phyloP scores from a whole-genome alignment of 2,113 vertebrate genomes.

The Podocnemis expansa region DNA sequence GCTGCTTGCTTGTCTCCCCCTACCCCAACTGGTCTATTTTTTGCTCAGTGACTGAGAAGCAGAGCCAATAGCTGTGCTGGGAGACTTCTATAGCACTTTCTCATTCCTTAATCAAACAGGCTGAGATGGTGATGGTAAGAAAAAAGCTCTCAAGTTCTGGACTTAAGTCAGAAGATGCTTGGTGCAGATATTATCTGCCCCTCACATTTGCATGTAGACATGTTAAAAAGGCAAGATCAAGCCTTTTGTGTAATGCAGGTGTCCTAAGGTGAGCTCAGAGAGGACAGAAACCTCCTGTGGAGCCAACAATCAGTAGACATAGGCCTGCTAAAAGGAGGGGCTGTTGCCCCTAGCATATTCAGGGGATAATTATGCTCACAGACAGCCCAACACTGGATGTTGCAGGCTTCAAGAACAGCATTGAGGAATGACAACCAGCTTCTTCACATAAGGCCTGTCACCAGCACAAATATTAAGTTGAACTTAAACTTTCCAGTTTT shows the following conservation, averaged over 20 bases:
- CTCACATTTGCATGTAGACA: not conserved
- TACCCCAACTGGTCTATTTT: not conserved
- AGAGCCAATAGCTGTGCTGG: not conserved
- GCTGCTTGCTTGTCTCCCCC: not conserved
- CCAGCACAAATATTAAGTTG: not conserved
- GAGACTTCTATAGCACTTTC: not conserved
- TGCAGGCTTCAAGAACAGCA: not conserved
- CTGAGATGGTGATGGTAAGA: not conserved
- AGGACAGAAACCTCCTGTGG: too few relatives aligned
- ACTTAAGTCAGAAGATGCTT: not conserved
- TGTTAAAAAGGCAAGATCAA: not conserved
- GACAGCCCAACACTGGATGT: not conserved
- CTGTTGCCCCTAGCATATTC: not conserved
- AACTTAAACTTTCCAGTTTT: not conserved
- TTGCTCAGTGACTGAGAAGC: not conserved
- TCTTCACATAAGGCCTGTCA: not conserved
- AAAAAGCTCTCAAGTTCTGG: too few relatives aligned
- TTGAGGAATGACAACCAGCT: not conserved
- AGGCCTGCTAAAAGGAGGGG: not conserved
- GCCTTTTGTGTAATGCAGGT: not conserved
- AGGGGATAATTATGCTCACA: not conserved
- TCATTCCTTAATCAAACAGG: not conserved
- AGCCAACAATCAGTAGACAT: too few relatives aligned
- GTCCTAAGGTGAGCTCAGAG: too few relatives aligned
- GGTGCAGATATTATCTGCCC: not conserved